A percentile compares a stretch with the other conserved stretches of the same genome.
Evolutionary conservation across 2,797 vertebrate genomes (phyloP).

Genomic region (Sphenodon punctatus): DNA sequence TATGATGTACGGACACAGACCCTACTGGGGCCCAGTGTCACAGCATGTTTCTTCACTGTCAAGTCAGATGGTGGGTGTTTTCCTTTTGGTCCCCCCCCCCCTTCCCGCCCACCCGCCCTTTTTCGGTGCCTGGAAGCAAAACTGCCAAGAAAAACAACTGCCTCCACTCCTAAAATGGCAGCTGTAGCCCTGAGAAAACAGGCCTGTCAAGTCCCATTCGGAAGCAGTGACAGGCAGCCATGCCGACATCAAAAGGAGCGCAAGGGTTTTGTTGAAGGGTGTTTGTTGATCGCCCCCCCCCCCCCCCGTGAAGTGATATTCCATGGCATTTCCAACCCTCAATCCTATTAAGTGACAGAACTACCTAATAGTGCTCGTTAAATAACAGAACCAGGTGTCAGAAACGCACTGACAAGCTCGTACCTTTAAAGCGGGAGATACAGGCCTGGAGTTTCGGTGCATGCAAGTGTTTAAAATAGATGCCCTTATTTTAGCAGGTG

Average conservation of each 20-base stretch:
- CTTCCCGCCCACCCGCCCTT: too few relatives aligned
- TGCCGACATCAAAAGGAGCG: conserved; percentile 28
- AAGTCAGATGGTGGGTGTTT: conserved; percentile 12
- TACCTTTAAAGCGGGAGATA: conserved; percentile 40
- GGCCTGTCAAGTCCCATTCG: conserved; percentile 28
- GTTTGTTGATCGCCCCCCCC: conserved; percentile 70
- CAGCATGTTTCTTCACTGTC: neutral
- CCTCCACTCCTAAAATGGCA: conserved; percentile 36
- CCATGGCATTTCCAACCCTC: conserved; percentile 65
- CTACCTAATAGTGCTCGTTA: conserved; percentile 67
- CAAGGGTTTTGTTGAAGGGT: conserved; percentile 40
- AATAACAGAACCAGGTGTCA: conserved; percentile 63
- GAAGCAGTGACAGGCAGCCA: conserved; percentile 57
- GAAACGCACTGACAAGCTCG: conserved; percentile 48
- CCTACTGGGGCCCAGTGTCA: too few relatives aligned
- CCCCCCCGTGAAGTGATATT: conserved; percentile 64
- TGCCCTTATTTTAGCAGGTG: conserved; percentile 55
- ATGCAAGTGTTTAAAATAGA: neutral
- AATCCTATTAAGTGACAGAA: conserved; percentile 66
- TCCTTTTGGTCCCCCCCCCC: too few relatives aligned
- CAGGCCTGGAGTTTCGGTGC: conserved; percentile 16
- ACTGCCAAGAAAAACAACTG: conserved; percentile 60
- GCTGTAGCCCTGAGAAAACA: conserved; percentile 44
- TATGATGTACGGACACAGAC: too few relatives aligned
- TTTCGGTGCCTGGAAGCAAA: neutral